phyloP scores from a whole-genome alignment of 2,113 vertebrate genomes.

The Pteronura brasiliensis region DNA sequence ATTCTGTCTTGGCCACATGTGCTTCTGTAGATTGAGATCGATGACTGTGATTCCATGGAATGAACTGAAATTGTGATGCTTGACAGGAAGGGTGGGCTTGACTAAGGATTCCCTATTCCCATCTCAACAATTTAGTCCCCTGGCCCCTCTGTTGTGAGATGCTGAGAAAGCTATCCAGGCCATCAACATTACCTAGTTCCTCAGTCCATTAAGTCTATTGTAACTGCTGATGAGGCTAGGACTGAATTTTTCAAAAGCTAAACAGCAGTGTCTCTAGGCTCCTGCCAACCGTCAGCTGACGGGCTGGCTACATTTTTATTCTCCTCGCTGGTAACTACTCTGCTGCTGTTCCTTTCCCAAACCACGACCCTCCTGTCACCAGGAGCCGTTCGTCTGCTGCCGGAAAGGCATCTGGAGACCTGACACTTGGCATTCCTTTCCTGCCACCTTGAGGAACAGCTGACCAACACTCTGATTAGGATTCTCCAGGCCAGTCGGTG shows the following conservation, averaged over 20 bases:
- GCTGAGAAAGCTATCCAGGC: neutral
- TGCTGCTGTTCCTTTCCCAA: conserved; percentile 45
- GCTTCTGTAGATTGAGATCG: neutral
- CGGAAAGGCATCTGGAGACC: conserved; percentile 32
- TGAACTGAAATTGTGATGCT: neutral
- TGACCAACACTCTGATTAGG: conserved; percentile 45
- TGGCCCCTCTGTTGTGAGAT: neutral
- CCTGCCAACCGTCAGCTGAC: conserved; percentile 14
- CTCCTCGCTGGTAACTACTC: conserved; percentile 28
- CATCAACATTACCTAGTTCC: conserved; percentile 19
- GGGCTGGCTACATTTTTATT: conserved; percentile 44
- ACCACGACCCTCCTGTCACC: conserved; percentile 35
- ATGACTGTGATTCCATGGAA: neutral
- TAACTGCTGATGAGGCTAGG: neutral
- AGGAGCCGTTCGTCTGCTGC: neutral
- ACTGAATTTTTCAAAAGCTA: conserved; percentile 38
- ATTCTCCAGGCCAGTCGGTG: neutral
- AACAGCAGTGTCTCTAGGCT: conserved; percentile 8
- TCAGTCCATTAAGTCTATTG: conserved; percentile 60
- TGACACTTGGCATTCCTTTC: conserved; percentile 49
- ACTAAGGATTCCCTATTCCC: neutral
- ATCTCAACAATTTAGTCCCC: neutral
- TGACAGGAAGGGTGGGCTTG: neutral
- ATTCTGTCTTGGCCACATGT: neutral
- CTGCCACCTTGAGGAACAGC: conserved; percentile 54